Evolutionary conservation across 2,888 invertebrate genomes (phyloP).

Genomic region (Sisyra terminalis): DNA sequence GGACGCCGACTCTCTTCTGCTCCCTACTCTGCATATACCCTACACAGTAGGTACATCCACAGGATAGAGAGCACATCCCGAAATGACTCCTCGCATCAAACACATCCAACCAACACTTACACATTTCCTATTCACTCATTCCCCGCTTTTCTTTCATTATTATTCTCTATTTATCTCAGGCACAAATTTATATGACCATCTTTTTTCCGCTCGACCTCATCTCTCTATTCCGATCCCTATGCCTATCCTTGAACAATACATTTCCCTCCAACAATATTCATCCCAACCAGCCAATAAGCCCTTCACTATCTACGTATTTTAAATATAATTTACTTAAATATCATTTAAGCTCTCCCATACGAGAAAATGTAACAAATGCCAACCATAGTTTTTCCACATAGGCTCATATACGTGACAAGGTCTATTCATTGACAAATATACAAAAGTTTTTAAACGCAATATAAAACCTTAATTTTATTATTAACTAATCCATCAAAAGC

Average conservation of each 20-base stretch:
- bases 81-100: background rate
- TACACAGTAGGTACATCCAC: background rate
- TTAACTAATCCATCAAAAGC: no score
- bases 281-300: background rate
- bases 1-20: background rate
- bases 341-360: background rate
- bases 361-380: background rate
- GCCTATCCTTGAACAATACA: background rate
- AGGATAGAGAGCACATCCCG: no score
- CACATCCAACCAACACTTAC: background rate
- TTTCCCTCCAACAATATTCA: background rate
- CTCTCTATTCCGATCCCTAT: no score
- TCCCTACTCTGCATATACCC: background rate
- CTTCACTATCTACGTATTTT: background rate
- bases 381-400: background rate
- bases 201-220: background rate
- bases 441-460: no score
- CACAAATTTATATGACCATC: constrained; percentile 1
- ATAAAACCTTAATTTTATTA: no score
- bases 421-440: no score
- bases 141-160: constrained; percentile 4
- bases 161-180: constrained; percentile 7
- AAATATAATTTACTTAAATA: background rate
- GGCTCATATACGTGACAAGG: no score
- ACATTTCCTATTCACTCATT: background rate